Base-by-base conservation (phyloP, 1,140 invertebrate species). In the Augochlora pura region DNA sequence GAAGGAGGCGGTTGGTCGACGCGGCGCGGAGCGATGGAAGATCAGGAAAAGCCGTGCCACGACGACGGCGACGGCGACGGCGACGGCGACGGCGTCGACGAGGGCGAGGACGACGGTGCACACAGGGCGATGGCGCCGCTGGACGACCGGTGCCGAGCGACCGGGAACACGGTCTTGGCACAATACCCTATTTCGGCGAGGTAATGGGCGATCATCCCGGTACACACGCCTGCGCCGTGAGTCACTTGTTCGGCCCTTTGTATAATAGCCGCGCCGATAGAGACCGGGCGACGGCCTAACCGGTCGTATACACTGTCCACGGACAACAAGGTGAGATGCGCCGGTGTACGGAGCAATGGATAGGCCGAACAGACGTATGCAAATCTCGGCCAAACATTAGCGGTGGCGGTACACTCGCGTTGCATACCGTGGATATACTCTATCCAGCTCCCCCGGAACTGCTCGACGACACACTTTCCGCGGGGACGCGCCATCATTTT, bases 371-470 rank as follows among this genome's bases (percentile, higher is more conserved):
- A 91, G 91, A 91, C 91, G 86, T 91, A 92, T 92, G 91, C 91
- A 92, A 92, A 92, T 92, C 86, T 86, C 89, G 85, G 70, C 77
- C 86, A 92, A 92, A 92, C 90, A 92, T 89, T 88, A 88, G 82
- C 82, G 86, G 81, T 86, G 85, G 89, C 88, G 87, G 85, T 88
- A 87, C 88, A 87, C 84, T n/a, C 75, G 67, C 80, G 79, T 83
- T 80, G 81, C 83, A 71, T 79, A 85, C 75, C 39, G 63, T 65
- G 66, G 63, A 68, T 65, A 39, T 25, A 42, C 12, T 12, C 27
- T 27, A 54, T 0, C 49, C 21, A 4, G 21, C 7, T 21, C 5
- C 16, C 16, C 21, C n/a, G 54, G 42, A 64, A 38, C 38, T 27
- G 73, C 39, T 18, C 16, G 39, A 57, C 16, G 39, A 57, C n/a